Evolutionary conservation across 2,888 invertebrate species (phyloP).

Genomic region (Cryptophagus acutangulus): DNA sequence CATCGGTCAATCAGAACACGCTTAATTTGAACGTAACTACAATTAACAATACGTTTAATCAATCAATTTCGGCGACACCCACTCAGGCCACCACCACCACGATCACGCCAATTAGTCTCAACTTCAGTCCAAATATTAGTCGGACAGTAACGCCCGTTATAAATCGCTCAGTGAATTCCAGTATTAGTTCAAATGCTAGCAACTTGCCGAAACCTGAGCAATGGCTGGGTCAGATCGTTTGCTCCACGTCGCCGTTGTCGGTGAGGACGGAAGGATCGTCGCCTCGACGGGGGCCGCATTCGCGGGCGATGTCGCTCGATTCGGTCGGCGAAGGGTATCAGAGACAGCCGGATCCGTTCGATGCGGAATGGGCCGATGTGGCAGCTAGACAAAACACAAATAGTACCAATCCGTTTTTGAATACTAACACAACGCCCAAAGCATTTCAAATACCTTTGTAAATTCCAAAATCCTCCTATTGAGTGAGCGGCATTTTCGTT

Average conservation of each 20-base stretch:
- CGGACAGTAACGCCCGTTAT: constrained; percentile 14
- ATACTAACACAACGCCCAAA: constrained; percentile 51
- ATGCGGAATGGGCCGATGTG: constrained; percentile 76
- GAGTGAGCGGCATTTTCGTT: too few relatives aligned
- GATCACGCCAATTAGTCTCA: constrained; percentile 35
- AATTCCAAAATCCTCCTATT: too few relatives aligned
- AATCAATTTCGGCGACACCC: constrained; percentile 34
- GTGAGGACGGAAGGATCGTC: constrained; percentile 44
- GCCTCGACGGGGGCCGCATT: constrained; percentile 53
- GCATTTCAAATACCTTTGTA: constrained; percentile 60
- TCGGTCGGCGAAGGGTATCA: constrained; percentile 41
- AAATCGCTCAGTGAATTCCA: constrained; percentile 21
- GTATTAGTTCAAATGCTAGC: constrained; percentile 28
- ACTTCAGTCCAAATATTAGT: constrained; percentile 32
- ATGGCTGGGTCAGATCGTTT: constrained; percentile 72
- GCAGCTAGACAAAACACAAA: constrained; percentile 52
- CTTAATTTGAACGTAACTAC: constrained; percentile 42
- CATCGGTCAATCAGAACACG: constrained; percentile 55
- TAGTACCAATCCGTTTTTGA: constrained; percentile 60
- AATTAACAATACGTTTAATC: constrained; percentile 40
- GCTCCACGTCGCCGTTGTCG: constrained; percentile 49
- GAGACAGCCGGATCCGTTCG: constrained; percentile 64
- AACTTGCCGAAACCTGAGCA: constrained; percentile 74
- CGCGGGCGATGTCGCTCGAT: constrained; percentile 56
- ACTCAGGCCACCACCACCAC: constrained; percentile 28